Evolutionary conservation across 2,113 vertebrate genomes (phyloP).

Genomic region (Psilopsiagon aurifrons): DNA sequence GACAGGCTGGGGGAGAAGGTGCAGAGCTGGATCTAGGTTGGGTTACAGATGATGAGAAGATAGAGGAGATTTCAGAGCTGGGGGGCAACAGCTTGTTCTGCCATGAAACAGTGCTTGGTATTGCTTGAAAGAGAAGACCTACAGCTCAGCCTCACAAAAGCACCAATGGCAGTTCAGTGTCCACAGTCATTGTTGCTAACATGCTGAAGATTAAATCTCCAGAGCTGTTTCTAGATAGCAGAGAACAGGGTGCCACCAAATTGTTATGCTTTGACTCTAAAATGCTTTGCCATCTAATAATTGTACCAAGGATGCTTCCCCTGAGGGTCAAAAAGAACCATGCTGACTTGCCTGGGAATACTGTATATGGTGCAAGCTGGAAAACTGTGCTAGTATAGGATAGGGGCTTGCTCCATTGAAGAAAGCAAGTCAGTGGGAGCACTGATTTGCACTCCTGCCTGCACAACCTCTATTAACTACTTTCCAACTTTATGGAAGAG

Average conservation of each 20-base stretch:
- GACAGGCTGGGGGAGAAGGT: neutral
- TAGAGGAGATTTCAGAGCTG: neutral
- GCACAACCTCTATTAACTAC: neutral
- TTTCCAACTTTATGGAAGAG: neutral
- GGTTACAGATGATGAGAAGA: neutral
- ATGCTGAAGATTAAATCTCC: neutral
- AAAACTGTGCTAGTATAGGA: neutral
- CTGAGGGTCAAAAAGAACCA: neutral
- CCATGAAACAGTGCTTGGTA: neutral
- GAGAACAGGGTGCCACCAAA: neutral
- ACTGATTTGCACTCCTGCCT: neutral
- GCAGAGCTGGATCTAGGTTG: neutral
- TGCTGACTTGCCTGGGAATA: neutral
- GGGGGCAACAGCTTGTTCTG: neutral
- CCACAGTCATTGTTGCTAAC: neutral
- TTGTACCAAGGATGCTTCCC: neutral
- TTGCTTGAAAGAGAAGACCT: rapidly evolving
- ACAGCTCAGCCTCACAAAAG: neutral
- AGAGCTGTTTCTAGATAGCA: slow-evolving; percentile 15
- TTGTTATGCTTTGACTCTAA: neutral
- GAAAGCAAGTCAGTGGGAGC: neutral
- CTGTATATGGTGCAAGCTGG: neutral
- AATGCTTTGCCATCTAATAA: neutral
- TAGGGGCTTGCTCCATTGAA: neutral
- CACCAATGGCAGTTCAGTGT: neutral